phyloP scores from a whole-genome alignment of 30 jellyfish, hydroid and myxozoan species.

The Cassiopea xamachana region DNA sequence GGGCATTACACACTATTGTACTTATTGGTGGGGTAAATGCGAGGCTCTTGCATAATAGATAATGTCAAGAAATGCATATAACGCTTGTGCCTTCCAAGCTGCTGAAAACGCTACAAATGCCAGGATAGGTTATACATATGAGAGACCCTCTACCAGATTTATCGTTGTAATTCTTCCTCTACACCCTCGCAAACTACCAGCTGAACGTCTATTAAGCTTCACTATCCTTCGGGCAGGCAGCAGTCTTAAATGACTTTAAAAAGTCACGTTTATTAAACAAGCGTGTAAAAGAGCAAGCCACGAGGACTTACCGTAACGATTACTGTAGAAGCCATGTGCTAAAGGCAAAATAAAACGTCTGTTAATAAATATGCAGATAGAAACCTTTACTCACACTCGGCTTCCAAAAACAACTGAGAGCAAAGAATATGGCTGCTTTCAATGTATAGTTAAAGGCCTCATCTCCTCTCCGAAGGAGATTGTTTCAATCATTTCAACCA shows the following conservation, averaged over 20 bases:
- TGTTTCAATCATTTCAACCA: background rate
- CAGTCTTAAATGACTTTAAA: background rate
- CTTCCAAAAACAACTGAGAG: background rate
- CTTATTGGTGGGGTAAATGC: too few relatives aligned
- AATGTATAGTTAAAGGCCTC: background rate
- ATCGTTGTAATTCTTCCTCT: too few relatives aligned
- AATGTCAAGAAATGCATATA: too few relatives aligned
- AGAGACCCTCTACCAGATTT: too few relatives aligned
- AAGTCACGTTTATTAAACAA: background rate
- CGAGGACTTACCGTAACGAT: slow-evolving; percentile 69
- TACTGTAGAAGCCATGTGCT: slow-evolving; percentile 74
- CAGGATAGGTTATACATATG: too few relatives aligned
- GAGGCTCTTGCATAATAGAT: too few relatives aligned
- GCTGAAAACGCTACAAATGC: too few relatives aligned
- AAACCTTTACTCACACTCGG: background rate
- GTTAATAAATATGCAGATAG: background rate
- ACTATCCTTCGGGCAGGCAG: background rate
- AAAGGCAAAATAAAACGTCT: slow-evolving; percentile 32
- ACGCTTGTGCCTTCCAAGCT: too few relatives aligned
- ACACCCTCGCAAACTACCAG: too few relatives aligned
- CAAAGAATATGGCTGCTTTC: background rate
- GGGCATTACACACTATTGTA: too few relatives aligned
- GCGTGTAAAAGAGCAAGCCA: slow-evolving; percentile 10
- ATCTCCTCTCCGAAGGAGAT: background rate
- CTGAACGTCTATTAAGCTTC: background rate